These are phyloP conservation scores for Cryptus viduatorius DNA, from an alignment of 2,888 invertebrate genomes.

Conservation along the genomic window DNA sequence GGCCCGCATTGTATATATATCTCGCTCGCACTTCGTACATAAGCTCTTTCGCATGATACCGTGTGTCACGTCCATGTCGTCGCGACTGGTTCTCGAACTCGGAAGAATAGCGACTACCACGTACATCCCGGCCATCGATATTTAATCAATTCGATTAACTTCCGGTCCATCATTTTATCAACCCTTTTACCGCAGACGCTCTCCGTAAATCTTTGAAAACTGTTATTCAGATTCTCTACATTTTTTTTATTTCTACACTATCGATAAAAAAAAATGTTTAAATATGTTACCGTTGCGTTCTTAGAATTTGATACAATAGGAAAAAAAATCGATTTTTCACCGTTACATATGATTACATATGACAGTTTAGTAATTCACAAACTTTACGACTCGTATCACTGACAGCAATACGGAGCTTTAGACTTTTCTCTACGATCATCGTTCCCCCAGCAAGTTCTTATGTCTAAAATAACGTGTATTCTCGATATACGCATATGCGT, in stretches of 20 bases:
- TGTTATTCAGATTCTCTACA: background rate
- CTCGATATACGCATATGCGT: background rate
- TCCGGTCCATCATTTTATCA: background rate
- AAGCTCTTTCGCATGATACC: conserved; percentile 65
- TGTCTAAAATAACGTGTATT: background rate
- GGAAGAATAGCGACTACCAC: background rate
- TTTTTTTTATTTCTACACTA: background rate
- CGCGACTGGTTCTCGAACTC: conserved; percentile 27
- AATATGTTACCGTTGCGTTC: background rate
- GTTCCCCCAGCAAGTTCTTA: conserved; percentile 6
- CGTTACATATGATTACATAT: background rate
- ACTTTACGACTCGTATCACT: conserved; percentile 8
- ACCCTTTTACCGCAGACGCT: background rate
- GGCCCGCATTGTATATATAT: conserved; percentile 76
- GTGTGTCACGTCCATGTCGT: conserved; percentile 58
- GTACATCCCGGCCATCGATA: background rate
- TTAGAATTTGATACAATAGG: background rate
- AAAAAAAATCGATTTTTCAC: background rate
- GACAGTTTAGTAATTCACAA: background rate
- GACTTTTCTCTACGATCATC: background rate
- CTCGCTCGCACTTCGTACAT: conserved; percentile 35
- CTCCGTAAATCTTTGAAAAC: background rate
- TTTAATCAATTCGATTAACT: background rate
- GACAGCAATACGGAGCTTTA: background rate
- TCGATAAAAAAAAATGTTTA: background rate